phyloP scores from a whole-genome alignment of 2,888 invertebrate species.

The Acrocyrtus sp. region DNA sequence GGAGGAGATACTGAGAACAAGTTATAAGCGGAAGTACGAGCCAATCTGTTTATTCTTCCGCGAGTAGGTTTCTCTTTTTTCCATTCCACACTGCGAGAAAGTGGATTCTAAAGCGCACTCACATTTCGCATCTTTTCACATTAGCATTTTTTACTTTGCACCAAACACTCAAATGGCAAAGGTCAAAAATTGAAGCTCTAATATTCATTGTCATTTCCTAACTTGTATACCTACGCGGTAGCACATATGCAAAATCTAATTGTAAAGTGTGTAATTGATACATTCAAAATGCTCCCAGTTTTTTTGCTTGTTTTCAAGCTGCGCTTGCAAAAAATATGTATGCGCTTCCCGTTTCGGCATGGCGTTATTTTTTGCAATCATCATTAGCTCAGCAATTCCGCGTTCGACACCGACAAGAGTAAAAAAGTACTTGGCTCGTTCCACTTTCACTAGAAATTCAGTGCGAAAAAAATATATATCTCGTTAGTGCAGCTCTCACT shows the following conservation, averaged over 20 bases:
- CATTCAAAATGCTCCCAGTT: neutral
- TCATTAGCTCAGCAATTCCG: too few species aligned
- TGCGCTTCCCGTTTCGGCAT: conserved; percentile 11
- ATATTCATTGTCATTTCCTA: conserved; percentile 24
- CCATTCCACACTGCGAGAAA: too few species aligned
- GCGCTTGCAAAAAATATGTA: neutral
- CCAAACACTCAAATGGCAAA: conserved; percentile 55
- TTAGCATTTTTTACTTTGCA: too few species aligned
- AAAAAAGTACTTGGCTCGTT: too few species aligned
- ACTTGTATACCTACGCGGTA: neutral
- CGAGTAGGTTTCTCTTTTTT: neutral
- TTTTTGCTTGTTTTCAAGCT: neutral
- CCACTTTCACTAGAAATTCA: too few species aligned
- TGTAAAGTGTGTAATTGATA: neutral
- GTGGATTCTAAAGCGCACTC: conserved; percentile 7
- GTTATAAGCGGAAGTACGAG: conserved; percentile 8
- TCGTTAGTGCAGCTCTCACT: too few species aligned
- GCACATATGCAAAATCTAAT: neutral
- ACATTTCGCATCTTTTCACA: conserved; percentile 18
- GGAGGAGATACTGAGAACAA: too few species aligned
- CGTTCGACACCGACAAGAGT: too few species aligned
- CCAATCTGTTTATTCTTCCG: conserved; percentile 37
- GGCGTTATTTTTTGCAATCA: too few species aligned
- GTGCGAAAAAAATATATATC: too few species aligned
- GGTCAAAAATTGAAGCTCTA: conserved; percentile 23